Conservation (phyloP, 2,797 vertebrate genomes). For the Anas georgica region DNA sequence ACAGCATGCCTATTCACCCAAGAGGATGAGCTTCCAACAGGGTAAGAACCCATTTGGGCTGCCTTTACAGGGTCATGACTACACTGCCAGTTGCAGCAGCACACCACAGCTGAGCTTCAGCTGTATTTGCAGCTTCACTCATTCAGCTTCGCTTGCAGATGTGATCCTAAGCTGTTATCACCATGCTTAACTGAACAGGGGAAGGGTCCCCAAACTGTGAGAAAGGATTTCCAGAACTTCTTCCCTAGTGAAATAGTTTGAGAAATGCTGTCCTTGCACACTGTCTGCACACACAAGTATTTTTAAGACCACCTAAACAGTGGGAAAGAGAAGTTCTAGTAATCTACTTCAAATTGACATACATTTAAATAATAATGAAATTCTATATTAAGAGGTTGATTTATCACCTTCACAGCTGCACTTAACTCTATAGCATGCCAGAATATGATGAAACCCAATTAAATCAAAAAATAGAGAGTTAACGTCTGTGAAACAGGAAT, state of each 20-base stretch:
- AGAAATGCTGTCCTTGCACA: not conserved
- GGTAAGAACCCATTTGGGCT: not conserved
- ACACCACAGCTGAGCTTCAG: not conserved
- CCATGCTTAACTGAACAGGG: not conserved
- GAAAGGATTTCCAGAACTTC: not conserved
- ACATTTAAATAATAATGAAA: not conserved
- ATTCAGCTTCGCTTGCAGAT: not conserved
- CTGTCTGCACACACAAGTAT: not conserved
- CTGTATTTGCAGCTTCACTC: not conserved
- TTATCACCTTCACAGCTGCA: not conserved
- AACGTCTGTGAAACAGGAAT: slow-evolving; percentile 15
- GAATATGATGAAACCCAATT: not conserved
- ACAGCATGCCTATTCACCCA: not conserved
- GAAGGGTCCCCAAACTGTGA: not conserved
- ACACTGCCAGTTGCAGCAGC: not conserved
- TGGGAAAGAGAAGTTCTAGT: not conserved
- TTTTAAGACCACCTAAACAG: not conserved
- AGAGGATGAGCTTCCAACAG: not conserved
- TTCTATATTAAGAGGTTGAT: not conserved
- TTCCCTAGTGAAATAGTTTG: not conserved
- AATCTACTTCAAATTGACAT: not conserved
- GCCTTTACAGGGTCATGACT: not conserved
- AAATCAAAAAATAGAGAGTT: slow-evolving; percentile 23
- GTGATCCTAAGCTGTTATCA: not conserved
- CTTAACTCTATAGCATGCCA: not conserved